A percentile compares a stretch with the other conserved stretches of the same genome.
Evolutionary conservation across 2,797 vertebrate genomes (phyloP).

Genomic region (Oreochromis mossambicus): DNA sequence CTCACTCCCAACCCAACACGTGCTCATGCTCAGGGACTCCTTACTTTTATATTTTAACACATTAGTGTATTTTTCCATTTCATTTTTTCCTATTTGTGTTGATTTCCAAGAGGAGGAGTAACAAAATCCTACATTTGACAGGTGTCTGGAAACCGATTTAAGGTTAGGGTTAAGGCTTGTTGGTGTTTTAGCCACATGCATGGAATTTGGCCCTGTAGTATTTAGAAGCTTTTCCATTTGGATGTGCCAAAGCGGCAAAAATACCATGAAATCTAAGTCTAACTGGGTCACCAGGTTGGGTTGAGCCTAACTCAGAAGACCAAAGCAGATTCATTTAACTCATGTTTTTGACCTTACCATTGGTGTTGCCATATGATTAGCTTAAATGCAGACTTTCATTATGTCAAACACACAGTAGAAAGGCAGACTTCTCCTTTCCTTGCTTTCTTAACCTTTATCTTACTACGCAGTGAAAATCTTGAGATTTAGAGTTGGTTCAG

Average conservation of each 20-base stretch:
- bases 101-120: not conserved
- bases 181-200: not conserved
- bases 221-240: not conserved
- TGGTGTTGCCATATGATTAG: accelerated
- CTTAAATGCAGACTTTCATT: not conserved
- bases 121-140: not conserved
- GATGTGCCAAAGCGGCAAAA: accelerated
- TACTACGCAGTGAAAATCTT: not conserved
- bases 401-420: not conserved
- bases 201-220: accelerated
- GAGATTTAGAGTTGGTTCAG: not conserved
- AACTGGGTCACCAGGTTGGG: not conserved
- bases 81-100: not conserved
- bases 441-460: not conserved
- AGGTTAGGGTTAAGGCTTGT: not conserved
- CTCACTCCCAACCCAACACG: not conserved
- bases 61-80: not conserved
- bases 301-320: not conserved
- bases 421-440: not conserved
- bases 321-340: not conserved
- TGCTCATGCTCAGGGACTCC: not conserved
- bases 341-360: accelerated
- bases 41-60: not conserved
- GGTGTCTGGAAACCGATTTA: not conserved
- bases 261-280: accelerated